Evolutionary conservation across 1,140 invertebrate species (phyloP).

Genomic region (Drosophila paulistorum): DNA sequence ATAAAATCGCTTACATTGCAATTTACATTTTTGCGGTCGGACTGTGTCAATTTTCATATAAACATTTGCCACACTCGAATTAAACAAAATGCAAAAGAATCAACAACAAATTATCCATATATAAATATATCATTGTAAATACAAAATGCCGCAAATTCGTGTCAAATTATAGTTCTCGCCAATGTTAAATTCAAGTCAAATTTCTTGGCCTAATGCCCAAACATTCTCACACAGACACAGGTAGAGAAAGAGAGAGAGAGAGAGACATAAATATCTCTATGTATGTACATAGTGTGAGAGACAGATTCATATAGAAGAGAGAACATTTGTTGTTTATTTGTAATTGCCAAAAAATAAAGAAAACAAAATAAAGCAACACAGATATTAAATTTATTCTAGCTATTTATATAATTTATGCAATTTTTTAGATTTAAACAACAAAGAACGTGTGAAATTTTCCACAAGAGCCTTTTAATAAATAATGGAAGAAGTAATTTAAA

Average conservation of each 20-base stretch:
- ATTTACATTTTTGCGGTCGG: constrained; percentile 56
- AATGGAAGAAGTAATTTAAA: no score
- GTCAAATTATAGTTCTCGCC: constrained; percentile 73
- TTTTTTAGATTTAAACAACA: not conserved
- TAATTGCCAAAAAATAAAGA: not conserved
- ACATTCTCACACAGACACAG: not conserved
- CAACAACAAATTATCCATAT: constrained; percentile 37
- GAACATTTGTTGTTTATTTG: constrained; percentile 4
- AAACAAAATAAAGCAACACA: not conserved
- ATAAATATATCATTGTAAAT: constrained; percentile 29
- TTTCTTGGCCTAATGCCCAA: constrained; percentile 55
- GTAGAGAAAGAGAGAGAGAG: not conserved
- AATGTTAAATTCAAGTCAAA: constrained; percentile 62
- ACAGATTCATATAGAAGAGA: not conserved
- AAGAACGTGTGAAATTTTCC: not conserved
- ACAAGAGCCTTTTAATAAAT: no score
- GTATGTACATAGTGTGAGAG: not conserved
- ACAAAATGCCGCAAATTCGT: constrained; percentile 43
- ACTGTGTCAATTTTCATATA: constrained; percentile 63
- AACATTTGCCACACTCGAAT: constrained; percentile 48
- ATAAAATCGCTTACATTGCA: constrained; percentile 76
- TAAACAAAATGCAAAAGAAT: constrained; percentile 11
- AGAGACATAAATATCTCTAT: not conserved
- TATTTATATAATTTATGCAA: constrained; percentile 14
- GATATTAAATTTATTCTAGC: not conserved